These are phyloP conservation scores for Molorchus minor DNA, from an alignment of 2,888 invertebrate species.

Conservation along the genomic window DNA sequence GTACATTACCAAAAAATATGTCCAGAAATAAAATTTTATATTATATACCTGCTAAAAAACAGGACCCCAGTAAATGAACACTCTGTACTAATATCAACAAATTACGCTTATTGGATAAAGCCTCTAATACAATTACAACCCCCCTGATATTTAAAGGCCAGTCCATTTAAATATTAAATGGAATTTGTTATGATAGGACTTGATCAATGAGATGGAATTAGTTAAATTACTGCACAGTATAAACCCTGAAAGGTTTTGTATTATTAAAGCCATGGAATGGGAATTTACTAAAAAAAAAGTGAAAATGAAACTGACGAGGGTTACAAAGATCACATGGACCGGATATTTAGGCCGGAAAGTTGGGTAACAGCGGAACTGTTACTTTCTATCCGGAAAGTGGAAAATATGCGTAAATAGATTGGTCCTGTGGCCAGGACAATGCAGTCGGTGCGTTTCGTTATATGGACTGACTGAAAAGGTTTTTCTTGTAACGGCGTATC, in stretches of 20 bases:
- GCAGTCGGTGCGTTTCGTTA: constrained; percentile 19
- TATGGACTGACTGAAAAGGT: constrained; percentile 15
- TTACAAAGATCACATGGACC: constrained; percentile 40
- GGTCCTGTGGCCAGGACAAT: constrained; percentile 38
- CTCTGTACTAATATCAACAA: too few relatives aligned
- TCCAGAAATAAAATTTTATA: too few relatives aligned
- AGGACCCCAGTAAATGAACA: too few relatives aligned
- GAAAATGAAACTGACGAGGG: constrained; percentile 43
- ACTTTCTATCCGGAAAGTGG: constrained; percentile 50
- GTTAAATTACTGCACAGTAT: constrained; percentile 12
- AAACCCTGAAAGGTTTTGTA: constrained; percentile 11
- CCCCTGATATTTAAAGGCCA: too few relatives aligned
- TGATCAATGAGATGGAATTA: constrained; percentile 9
- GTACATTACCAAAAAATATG: too few relatives aligned
- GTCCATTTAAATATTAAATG: constrained; percentile 6
- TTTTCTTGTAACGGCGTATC: constrained; percentile 13
- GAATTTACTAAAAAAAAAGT: constrained; percentile 47
- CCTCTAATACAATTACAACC: too few relatives aligned
- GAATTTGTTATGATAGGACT: constrained; percentile 15
- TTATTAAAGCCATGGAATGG: constrained; percentile 17
- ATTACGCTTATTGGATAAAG: too few relatives aligned
- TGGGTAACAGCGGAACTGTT: constrained; percentile 47
- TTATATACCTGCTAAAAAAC: too few relatives aligned
- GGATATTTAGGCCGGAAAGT: constrained; percentile 52
- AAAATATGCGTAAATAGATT: constrained; percentile 52